Base-by-base conservation (phyloP, 2,888 invertebrate species). In the Caenorhabditis virilis region DNA sequence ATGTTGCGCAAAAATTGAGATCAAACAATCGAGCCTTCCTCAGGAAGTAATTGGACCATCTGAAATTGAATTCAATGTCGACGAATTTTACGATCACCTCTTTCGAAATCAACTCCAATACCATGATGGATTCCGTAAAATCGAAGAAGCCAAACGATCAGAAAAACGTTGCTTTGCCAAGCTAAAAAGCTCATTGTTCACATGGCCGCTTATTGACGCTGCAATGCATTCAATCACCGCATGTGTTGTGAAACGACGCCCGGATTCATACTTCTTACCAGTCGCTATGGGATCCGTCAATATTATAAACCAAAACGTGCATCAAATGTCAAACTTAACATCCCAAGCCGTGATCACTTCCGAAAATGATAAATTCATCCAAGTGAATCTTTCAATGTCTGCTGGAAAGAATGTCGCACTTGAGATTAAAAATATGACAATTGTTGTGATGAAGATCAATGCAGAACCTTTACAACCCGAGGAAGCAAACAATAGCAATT, bases 321-420 rank as follows among this genome's bases (percentile, higher is more conserved):
- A 49, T 42, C 49, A 51, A 9, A 13, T 27, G 22, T 23, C 55
- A 2, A 45, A 54, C 13, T 27, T 72, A 16, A 39, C 46, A 9
- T 47, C 58, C 15, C 45, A 46, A 38, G 50, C 51, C 6, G 38
- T 58, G 4, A 59, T 72, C 30, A 55, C 63, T 2, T 64, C 68
- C 6, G 65, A 69, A 43, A 71, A 62, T 16, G 71, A 71, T 16
- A 74, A 74, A 27, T 74, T 74, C 62, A 67, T 74, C 9, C 69
- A 71, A 57, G 64, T 69, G 30, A 69, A 69, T 43, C 61, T 69
- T 5, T 23, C 36, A 5, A 35, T 71, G 16, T 42, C 51, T 1
- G 50, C 64, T 25, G 61, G 51, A 6, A 51, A 54, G 2, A 26
- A 39, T 15, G 47, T 62, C 9, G 54, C 71, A 13, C 65, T 62